Evolutionary conservation across 2,888 invertebrate species (phyloP).

Genomic region (Allolobophora icterica): DNA sequence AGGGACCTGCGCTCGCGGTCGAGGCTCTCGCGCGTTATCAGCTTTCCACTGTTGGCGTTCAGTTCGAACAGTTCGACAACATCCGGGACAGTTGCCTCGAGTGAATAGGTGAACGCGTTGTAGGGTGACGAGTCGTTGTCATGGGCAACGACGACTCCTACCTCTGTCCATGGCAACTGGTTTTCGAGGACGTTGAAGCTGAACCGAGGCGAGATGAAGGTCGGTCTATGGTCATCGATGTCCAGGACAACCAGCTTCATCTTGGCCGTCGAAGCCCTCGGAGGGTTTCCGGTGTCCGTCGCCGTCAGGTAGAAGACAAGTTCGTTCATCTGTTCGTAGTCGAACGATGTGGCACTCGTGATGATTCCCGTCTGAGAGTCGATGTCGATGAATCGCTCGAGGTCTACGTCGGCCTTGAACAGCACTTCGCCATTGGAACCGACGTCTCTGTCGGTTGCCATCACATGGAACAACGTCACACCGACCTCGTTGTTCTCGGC

Average conservation of each 20-base stretch:
- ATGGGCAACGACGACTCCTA: slow-evolving; percentile 37
- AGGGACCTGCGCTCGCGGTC: slow-evolving; percentile 13
- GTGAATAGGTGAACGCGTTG: slow-evolving; percentile 24
- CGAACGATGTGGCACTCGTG: slow-evolving; percentile 35
- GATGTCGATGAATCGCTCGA: slow-evolving; percentile 11
- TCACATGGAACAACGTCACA: slow-evolving; percentile 72
- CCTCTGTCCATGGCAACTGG: slow-evolving; percentile 36
- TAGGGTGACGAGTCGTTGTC: slow-evolving; percentile 22
- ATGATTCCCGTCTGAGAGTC: slow-evolving; percentile 40
- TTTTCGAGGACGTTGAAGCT: slow-evolving; percentile 44
- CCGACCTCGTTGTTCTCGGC: slow-evolving; percentile 83
- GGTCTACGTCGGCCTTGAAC: background rate
- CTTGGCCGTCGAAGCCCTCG: slow-evolving; percentile 35
- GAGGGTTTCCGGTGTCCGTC: slow-evolving; percentile 42
- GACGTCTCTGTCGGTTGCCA: slow-evolving; percentile 87
- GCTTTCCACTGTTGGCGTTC: background rate
- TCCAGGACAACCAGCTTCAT: slow-evolving; percentile 43
- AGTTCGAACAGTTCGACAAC: slow-evolving; percentile 18
- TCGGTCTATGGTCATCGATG: slow-evolving; percentile 42
- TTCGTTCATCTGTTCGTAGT: slow-evolving; percentile 41
- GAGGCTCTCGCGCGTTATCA: slow-evolving; percentile 23
- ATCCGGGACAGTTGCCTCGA: background rate
- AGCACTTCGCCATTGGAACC: slow-evolving; percentile 69
- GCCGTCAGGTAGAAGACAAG: slow-evolving; percentile 41
- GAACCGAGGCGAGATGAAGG: slow-evolving; percentile 40